Conservation (phyloP, 2,797 vertebrate species). For the Phalanger gymnotis region DNA sequence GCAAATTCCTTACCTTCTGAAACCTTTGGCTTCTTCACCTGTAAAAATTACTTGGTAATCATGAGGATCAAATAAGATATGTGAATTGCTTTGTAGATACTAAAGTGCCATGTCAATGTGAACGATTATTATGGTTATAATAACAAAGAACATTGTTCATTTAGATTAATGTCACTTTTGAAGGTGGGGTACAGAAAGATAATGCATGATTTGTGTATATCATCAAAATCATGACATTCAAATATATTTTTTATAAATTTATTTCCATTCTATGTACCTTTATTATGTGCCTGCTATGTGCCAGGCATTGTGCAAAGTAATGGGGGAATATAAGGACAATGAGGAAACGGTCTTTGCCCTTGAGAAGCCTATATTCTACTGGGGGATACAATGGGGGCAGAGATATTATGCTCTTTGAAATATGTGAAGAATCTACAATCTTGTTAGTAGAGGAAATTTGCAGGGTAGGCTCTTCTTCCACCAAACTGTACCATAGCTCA, state of each 20-base stretch:
- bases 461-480: neutral
- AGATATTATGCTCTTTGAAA: neutral
- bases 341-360: neutral
- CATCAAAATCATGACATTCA: neutral
- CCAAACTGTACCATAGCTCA: neutral
- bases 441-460: neutral
- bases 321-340: neutral
- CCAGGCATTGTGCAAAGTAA: neutral
- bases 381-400: neutral
- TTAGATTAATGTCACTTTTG: neutral
- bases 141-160: neutral
- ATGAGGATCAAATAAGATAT: neutral
- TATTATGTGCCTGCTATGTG: neutral
- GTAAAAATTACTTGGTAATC: neutral
- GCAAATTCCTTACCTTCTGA: neutral
- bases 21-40: neutral
- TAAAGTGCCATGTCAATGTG: neutral
- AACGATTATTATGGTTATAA: neutral
- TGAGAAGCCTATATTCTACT: neutral
- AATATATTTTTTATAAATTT: neutral
- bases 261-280: neutral
- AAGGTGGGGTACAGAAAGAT: neutral
- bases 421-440: neutral
- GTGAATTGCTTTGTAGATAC: neutral
- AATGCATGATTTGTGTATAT: neutral